Conservation (phyloP, 2,113 vertebrate genomes). For the Gallinago undulata region DNA sequence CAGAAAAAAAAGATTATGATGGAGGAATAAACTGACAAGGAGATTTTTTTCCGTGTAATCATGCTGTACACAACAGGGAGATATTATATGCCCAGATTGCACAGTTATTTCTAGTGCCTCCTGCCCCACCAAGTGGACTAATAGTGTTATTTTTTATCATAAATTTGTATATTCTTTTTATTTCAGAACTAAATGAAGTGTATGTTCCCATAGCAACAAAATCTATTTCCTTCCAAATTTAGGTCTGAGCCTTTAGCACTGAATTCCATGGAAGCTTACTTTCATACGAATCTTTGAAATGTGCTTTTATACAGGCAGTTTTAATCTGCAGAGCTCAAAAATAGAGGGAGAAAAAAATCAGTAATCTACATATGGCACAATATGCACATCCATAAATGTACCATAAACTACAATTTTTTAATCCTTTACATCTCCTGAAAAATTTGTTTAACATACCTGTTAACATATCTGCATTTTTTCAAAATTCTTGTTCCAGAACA, state of each 20-base stretch:
- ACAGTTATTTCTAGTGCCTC: slow-evolving; percentile 77
- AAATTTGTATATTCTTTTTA: slow-evolving; percentile 45
- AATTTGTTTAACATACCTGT: background rate
- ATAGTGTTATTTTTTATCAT: slow-evolving; percentile 75
- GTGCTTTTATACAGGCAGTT: background rate
- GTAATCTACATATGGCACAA: background rate
- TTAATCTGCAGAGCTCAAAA: slow-evolving; percentile 9
- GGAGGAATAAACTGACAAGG: slow-evolving; percentile 47
- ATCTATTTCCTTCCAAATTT: slow-evolving; percentile 59
- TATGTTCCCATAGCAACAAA: slow-evolving; percentile 60
- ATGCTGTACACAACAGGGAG: slow-evolving; percentile 5
- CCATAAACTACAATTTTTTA: background rate
- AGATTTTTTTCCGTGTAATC: slow-evolving; percentile 7
- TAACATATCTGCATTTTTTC: background rate
- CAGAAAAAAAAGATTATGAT: slow-evolving; percentile 12
- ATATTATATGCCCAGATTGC: slow-evolving; percentile 25
- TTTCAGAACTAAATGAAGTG: slow-evolving; percentile 46
- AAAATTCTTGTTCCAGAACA: background rate
- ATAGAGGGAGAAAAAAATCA: background rate
- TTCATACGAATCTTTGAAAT: slow-evolving; percentile 24
- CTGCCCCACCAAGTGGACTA: slow-evolving; percentile 94
- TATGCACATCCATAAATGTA: background rate
- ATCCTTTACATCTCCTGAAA: background rate
- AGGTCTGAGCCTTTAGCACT: slow-evolving; percentile 33
- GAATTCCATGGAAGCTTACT: slow-evolving; percentile 32